Base-by-base conservation (phyloP, 2,113 vertebrate species). In the Ceyx melanurus region DNA sequence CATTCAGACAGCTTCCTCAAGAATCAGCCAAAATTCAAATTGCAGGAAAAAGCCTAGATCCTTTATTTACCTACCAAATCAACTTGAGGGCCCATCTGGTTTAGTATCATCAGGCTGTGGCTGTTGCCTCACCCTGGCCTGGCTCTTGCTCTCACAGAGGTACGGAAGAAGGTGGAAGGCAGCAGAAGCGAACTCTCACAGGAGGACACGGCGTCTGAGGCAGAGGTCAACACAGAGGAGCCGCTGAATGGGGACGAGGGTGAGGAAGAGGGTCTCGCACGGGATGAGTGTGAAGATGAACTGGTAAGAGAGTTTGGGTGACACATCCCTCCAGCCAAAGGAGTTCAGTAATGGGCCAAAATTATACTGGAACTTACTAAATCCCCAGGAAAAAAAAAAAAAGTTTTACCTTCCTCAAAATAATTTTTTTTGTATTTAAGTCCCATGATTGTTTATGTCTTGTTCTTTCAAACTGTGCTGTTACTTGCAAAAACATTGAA, bases 121-220 rank as follows among this genome's bases (percentile, higher is more conserved):
- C 2, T 45, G 3, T 6, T 8, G 25, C 4, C 16, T 14, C 8
- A 40, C 21, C 71, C 33, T 65, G 81, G 9, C 56, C 53, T 53
- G 67, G 18, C 80, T 74, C 35, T 68, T 37, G 12, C 17, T 60
- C 77, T 81, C 28, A 1, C 96, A 98, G 98, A 98, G 93, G 95
- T 97, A n/a, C 97, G 98, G 61, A 98, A 98, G 97, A 98, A 98
- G 89, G 85, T 72, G 0, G 98, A 98, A 5, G 75, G 97, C 51
- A 96, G 96, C 81, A 94, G 97, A 78, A 96, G 96, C 0, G 95
- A 98, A 40, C 70, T 97, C 50, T 97, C 97, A 1, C 98, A 97
- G 78, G 98, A 98, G 31, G 98, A 98, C 88, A 98, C 97, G 1
- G 95, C 97, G 2, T 98, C 98, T 11, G 98, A 98, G 73, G 97